Base-by-base conservation (phyloP, 2,113 vertebrate genomes). In the Furnarius figulus region DNA sequence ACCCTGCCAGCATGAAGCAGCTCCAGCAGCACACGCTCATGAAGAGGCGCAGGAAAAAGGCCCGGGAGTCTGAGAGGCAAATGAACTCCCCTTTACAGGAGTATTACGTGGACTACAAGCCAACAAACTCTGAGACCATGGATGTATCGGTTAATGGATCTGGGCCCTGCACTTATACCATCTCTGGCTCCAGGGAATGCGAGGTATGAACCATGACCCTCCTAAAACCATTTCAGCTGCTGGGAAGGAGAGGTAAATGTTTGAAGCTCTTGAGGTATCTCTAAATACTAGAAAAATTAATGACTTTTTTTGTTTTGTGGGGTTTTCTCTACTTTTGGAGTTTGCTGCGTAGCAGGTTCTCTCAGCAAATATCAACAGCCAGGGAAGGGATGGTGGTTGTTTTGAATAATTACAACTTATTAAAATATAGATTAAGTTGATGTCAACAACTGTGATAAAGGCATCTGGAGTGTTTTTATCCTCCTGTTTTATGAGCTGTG, bases 41-140 rank as follows among this genome's bases (percentile, higher is more conserved):
- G 97, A 99, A 99, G 96, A 99, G 99, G 96, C 98, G 99, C 23
- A 98, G 99, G 98, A 99, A 99, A 99, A 99, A 99, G 98, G 97
- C 98, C 33, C 97, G 98, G 72, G 99, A 99, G 96, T 98, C 98
- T 0, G 99, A 99, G 94, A 99, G 99, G 97, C 99, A 99, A 93
- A 98, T 99, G 96, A 99, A 98, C 97, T 99, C 99, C 65, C 99
- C 99, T 47, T 98, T 99, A 96, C 99, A 99, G 99, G 99, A 99
- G 98, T 99, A 99, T 98, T 99, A 99, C 96, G 99, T 99, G 99
- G 99, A 99, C 99, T 99, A 99, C 98, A 99, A 99, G 97, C 99
- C 99, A 93, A 99, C 99, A 96, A 99, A 99, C 98, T 99, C 99
- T 97, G 99, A 99, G 98, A 98, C 99, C 98, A 98, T 99, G 99